Percentiles rank a stretch among this genome's conserved stretches.
These are phyloP conservation scores for Limnephilus auricula DNA, from an alignment of 2,888 invertebrate genomes.

Conservation along the genomic window DNA sequence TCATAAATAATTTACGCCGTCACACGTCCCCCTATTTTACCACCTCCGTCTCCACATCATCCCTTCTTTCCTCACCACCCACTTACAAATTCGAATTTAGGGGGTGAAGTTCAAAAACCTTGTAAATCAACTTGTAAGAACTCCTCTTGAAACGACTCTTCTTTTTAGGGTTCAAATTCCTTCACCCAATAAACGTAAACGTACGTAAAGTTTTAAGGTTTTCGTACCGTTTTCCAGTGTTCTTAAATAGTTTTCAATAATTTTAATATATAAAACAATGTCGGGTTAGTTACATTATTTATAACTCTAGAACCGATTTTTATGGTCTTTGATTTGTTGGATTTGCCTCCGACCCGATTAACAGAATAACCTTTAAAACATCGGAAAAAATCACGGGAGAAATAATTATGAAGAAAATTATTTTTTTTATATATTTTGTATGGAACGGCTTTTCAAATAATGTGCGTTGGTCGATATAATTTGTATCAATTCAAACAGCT, in stretches of 20 bases:
- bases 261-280: too few relatives aligned
- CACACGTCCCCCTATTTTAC: slow-evolving; percentile 9
- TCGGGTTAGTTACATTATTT: too few relatives aligned
- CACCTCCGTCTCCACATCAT: neutral
- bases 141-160: neutral
- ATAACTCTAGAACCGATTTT: too few relatives aligned
- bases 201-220: neutral
- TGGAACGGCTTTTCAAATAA: too few relatives aligned
- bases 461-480: too few relatives aligned
- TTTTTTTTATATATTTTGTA: too few relatives aligned
- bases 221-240: neutral
- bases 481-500: too few relatives aligned
- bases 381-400: too few relatives aligned
- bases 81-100: neutral
- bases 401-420: too few relatives aligned
- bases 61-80: neutral
- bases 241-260: neutral
- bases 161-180: neutral
- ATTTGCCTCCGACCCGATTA: too few relatives aligned
- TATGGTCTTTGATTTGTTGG: too few relatives aligned
- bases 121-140: neutral
- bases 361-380: too few relatives aligned
- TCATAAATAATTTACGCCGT: slow-evolving; percentile 52
- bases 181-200: neutral
- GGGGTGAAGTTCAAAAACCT: slow-evolving; percentile 7